These are phyloP conservation scores for Lethenteron camtschaticum DNA, from an alignment of 2,113 vertebrate species.

Conservation along the genomic window DNA sequence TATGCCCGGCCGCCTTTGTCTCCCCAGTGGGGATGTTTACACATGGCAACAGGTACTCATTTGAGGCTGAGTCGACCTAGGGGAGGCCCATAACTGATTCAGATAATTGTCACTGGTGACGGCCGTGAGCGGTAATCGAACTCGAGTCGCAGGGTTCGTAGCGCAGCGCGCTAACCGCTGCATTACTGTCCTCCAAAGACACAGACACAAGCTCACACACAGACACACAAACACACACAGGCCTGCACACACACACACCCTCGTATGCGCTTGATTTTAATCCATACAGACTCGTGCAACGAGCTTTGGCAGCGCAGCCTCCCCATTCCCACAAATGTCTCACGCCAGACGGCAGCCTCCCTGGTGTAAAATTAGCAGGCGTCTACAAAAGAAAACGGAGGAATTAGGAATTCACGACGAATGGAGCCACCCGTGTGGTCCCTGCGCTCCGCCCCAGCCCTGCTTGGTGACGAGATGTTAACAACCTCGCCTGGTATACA, in stretches of 20 bases:
- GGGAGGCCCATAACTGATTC: too few species aligned
- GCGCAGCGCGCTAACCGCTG: too few species aligned
- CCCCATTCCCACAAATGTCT: neutral
- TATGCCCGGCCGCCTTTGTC: too few species aligned
- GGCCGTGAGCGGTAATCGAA: too few species aligned
- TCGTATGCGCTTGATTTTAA: neutral
- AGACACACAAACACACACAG: conserved; percentile 3
- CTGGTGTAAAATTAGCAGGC: neutral
- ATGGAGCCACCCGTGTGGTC: neutral
- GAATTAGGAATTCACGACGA: neutral
- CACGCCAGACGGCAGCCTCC: neutral
- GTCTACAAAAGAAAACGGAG: neutral
- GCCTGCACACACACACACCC: neutral
- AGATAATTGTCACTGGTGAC: too few species aligned
- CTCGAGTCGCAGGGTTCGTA: too few species aligned
- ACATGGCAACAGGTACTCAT: too few species aligned
- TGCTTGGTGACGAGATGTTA: neutral
- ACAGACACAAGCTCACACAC: neutral
- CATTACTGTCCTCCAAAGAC: too few species aligned
- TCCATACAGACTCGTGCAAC: neutral
- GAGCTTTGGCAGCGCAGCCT: too few species aligned
- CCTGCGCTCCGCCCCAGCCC: neutral
- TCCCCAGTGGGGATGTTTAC: too few species aligned
- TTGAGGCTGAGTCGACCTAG: too few species aligned
- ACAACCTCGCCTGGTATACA: too few species aligned